Base-by-base conservation (phyloP, 2,888 invertebrate genomes). In the Stenoptilia bipunctidactyla region DNA sequence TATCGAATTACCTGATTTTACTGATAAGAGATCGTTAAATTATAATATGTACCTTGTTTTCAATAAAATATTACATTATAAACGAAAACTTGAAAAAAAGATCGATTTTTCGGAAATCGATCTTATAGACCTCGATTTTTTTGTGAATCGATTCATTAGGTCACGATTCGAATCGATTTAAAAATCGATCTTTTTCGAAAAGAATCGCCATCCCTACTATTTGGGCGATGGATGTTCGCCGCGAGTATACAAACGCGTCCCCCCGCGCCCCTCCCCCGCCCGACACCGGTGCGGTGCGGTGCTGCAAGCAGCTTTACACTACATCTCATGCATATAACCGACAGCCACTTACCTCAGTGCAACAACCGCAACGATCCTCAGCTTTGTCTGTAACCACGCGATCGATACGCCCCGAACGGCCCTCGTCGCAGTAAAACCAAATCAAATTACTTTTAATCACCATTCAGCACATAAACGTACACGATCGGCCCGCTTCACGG, bases 371-470 rank as follows among this genome's bases (percentile, higher is more conserved):
- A 73, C 67, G 77, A 79, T 76, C 75, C 75, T 30, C 30, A 9
- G 67, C 67, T 75, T 69, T 76, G 74, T 77, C 61, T 65, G 64
- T 69, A 64, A 61, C 68, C 63, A 56, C 46, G 59, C 69, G 76
- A 79, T 82, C 80, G 70, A 79, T 80, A 79, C 66, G 61, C 64
- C 66, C 64, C 67, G 57, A 57, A 52, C 56, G 66, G 65, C 66
- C 66, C 68, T 70, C 66, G 55, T 66, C 74, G 79, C 77, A 64
- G 75, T 75, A 74, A 77, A 79, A 71, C 69, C 71, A 63, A 72
- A 73, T 69, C 68, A 73, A 80, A 79, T 79, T 80, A 74, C 74
- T 71, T 74, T 66, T 77, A 75, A 76, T 77, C 80, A 83, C 80
- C 71, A 77, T 75, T 74, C 73, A 73, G 66, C 76, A 76, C 74